Conservation (phyloP, 2,888 invertebrate species). For the Megastigmus dorsalis region DNA sequence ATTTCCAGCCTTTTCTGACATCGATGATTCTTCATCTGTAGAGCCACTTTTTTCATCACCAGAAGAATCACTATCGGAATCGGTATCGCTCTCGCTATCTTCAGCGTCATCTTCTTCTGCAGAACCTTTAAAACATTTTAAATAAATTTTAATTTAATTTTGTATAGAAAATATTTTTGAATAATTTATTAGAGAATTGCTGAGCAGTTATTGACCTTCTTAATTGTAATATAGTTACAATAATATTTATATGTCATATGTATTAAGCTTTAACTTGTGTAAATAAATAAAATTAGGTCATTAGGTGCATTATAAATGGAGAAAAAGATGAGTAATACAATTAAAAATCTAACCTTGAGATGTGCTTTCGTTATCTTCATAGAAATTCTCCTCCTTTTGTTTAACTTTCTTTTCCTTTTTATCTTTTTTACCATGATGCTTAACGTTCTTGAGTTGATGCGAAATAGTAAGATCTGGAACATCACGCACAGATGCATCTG, state of each 20-base stretch:
- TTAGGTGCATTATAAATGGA: too few relatives aligned
- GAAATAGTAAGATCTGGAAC: conserved; percentile 75
- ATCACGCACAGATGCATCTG: conserved; percentile 86
- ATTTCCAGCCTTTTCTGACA: conserved; percentile 55
- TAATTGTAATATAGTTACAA: too few relatives aligned
- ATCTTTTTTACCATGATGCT: conserved; percentile 63
- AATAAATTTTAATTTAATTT: neutral
- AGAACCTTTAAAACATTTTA: conserved; percentile 52
- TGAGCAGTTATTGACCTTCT: too few relatives aligned
- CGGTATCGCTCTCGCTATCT: conserved; percentile 67
- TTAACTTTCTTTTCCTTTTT: conserved; percentile 70
- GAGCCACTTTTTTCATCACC: conserved; percentile 58
- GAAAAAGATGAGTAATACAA: too few relatives aligned
- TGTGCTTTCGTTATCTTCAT: conserved; percentile 68
- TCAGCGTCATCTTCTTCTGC: conserved; percentile 72
- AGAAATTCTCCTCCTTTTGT: conserved; percentile 81
- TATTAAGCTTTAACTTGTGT: too few relatives aligned
- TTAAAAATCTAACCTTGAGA: too few relatives aligned
- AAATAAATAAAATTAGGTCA: too few relatives aligned
- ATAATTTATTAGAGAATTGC: too few relatives aligned
- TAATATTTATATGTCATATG: too few relatives aligned
- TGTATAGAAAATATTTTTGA: neutral
- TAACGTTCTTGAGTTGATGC: conserved; percentile 64
- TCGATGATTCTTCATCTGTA: conserved; percentile 52
- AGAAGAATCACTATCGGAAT: conserved; percentile 56